phyloP scores from a whole-genome alignment of 2,797 vertebrate species.

The Phataginus tricuspis region DNA sequence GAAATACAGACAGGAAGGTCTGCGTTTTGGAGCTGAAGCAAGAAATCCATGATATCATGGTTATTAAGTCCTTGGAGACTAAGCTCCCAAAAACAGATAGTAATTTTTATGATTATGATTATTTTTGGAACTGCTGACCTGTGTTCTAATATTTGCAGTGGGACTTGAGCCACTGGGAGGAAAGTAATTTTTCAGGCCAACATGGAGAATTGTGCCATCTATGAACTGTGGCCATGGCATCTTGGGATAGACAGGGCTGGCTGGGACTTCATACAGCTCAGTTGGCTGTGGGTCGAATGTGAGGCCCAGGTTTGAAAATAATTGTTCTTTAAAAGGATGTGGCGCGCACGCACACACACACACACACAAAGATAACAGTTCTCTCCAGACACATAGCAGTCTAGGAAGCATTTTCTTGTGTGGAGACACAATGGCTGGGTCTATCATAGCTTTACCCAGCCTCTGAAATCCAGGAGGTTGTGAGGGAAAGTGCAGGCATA shows the following conservation, averaged over 20 bases:
- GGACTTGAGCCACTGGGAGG: background rate
- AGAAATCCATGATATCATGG: background rate
- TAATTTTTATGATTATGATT: background rate
- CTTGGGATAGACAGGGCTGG: background rate
- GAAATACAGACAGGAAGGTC: background rate
- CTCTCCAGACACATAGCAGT: constrained; percentile 22
- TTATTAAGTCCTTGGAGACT: background rate
- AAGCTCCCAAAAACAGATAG: background rate
- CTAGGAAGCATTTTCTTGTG: background rate
- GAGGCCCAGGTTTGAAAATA: constrained; percentile 41
- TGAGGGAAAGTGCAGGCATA: background rate
- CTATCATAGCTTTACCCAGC: background rate
- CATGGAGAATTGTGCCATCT: fast-evolving
- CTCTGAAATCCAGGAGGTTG: constrained; percentile 1
- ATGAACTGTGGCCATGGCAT: fast-evolving
- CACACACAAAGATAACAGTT: constrained; percentile 7
- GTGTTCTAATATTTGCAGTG: background rate
- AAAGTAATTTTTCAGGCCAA: background rate
- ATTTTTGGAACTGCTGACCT: background rate
- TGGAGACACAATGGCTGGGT: background rate
- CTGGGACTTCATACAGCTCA: background rate
- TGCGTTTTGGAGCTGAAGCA: background rate
- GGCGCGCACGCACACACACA: background rate
- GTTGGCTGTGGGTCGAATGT: background rate
- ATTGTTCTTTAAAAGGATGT: background rate